Evolutionary conservation across 2,888 invertebrate species (phyloP).

Genomic region (Smittia aterrima): DNA sequence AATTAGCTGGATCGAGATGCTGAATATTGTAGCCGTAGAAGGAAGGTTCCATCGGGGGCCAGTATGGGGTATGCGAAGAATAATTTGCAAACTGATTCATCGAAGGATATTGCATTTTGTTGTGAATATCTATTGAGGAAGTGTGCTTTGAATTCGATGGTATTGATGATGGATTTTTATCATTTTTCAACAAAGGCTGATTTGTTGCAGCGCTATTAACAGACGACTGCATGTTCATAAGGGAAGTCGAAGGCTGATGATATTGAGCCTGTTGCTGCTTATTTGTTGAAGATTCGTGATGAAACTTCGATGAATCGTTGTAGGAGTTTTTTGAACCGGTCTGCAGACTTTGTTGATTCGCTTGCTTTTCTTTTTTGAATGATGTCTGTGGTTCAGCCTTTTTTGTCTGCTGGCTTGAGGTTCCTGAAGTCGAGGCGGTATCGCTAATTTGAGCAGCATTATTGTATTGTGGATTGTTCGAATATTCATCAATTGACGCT

Average conservation of each 20-base stretch:
- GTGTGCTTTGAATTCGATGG: slow-evolving; percentile 4
- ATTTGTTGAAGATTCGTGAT: slow-evolving; percentile 38
- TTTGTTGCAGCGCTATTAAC: neutral
- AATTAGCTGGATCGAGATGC: slow-evolving; percentile 59
- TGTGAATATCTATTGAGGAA: slow-evolving; percentile 53
- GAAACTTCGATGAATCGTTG: slow-evolving; percentile 41
- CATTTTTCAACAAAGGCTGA: slow-evolving; percentile 28
- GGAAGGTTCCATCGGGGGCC: slow-evolving; percentile 64
- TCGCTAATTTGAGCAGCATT: neutral
- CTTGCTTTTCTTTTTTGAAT: slow-evolving; percentile 31
- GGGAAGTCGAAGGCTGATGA: slow-evolving; percentile 34
- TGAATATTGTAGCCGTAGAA: slow-evolving; percentile 59
- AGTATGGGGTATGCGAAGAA: slow-evolving; percentile 58
- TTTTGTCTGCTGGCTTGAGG: neutral
- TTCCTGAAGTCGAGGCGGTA: neutral
- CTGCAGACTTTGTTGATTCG: neutral
- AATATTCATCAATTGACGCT: neutral
- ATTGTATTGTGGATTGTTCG: neutral
- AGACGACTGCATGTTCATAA: slow-evolving; percentile 37
- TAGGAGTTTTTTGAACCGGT: slow-evolving; percentile 40
- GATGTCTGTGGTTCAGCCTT: slow-evolving; percentile 24
- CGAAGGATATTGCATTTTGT: slow-evolving; percentile 60
- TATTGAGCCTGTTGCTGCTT: slow-evolving; percentile 44
- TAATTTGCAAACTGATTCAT: slow-evolving; percentile 68
- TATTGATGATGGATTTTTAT: slow-evolving; percentile 11